Evolutionary conservation across 2,113 vertebrate species (phyloP).

Genomic region (Chaetodon trifascialis): DNA sequence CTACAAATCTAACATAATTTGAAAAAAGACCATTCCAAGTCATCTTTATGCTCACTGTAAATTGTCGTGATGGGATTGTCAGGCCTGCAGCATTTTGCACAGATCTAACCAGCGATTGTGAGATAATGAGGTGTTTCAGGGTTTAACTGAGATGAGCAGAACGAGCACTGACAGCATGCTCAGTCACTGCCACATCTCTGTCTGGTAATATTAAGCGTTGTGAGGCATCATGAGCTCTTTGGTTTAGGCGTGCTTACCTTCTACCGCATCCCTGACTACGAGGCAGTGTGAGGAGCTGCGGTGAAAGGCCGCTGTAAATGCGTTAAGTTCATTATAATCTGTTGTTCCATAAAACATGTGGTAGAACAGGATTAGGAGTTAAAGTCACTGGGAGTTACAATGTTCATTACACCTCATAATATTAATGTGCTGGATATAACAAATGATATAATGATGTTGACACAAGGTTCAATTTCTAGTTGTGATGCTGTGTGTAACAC

Average conservation of each 20-base stretch:
- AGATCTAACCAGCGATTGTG: constrained; percentile 52
- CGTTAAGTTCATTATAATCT: constrained; percentile 4
- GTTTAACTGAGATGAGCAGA: constrained; percentile 61
- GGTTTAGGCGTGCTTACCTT: constrained; percentile 46
- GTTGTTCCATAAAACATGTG: constrained; percentile 1
- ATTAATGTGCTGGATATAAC: background rate
- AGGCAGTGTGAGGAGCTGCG: constrained; percentile 16
- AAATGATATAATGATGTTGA: background rate
- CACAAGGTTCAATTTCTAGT: no score
- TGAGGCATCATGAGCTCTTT: constrained; percentile 47
- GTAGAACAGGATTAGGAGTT: background rate
- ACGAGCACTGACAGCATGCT: constrained; percentile 41
- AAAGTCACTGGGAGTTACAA: background rate
- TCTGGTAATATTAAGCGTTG: constrained; percentile 52
- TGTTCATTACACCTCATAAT: background rate
- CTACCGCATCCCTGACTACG: constrained; percentile 9
- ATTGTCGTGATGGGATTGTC: constrained; percentile 28
- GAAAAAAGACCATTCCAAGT: constrained; percentile 10
- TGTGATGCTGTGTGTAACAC: background rate
- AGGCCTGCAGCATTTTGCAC: constrained; percentile 47
- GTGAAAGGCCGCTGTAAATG: background rate
- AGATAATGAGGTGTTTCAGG: constrained; percentile 69
- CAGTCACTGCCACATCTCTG: constrained; percentile 40
- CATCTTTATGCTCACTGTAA: constrained; percentile 48
- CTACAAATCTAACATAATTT: constrained; percentile 18